Evolutionary conservation across 1,140 invertebrate genomes (phyloP), one percentile per base, ranked within the genome.

Genomic region (Lepidotrigona ventralis): DNA sequence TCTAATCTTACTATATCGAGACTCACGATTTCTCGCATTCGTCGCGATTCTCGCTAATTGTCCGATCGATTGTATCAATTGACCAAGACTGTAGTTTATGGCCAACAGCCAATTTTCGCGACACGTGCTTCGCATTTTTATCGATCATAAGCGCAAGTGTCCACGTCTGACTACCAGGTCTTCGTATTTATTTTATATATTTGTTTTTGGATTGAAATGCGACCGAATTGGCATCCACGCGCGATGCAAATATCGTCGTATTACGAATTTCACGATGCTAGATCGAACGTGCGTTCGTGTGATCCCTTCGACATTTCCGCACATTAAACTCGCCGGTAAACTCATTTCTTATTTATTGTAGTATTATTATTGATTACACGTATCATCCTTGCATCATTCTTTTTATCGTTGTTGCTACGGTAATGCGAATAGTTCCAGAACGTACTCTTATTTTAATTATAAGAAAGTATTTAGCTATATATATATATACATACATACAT

Each of bases 271-370:
- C 80, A 12, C 26, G 63, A 66, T 66, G 19, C 14, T 26, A 29
- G 6, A 60, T 71, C 77, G 53, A 51, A 51, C 54, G 26, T 77
- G 14, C 46, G 63, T 33, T 68, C 12, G 21, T 51, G 26, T 68
- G 60, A 79, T 39, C 71, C 58, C 68, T 68, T 51, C 63, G 79
- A 84, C 84, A 86, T 78, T 79, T 86, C 87, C 76, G 83, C 80
- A 85, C 85, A 69, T 51, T 86, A 46, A 46, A 78, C 83, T 90
- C 90, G 85, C 87, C 78, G 85, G 33, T 85, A 81, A 84, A 86
- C 81, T 88, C 86, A 82, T 88, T 83, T 84, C 58, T 86, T 90
- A 86, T 91, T 92, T 91, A 92, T 92, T 92, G 26, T 92, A 92
- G 85, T 83, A 88, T 86, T 89, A 90, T 86, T 77, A 79, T 85